A percentile compares a stretch with the other conserved stretches of the same genome.
phyloP scores from a whole-genome alignment of 2,888 invertebrate genomes.

The Sclerodermus sp. region DNA sequence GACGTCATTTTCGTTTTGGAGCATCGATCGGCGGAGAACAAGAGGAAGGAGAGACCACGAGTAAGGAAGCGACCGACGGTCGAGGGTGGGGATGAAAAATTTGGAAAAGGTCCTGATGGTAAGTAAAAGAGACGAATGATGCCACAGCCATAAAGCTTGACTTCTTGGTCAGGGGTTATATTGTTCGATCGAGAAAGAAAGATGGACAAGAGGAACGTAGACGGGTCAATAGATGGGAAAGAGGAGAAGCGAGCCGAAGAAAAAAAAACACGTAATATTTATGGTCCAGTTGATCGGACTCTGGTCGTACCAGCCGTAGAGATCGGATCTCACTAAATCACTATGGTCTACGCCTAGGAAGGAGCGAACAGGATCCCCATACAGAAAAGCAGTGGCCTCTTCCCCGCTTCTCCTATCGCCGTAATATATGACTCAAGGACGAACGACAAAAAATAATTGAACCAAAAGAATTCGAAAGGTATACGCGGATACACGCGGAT shows the following conservation, averaged over 20 bases:
- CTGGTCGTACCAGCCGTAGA: constrained; percentile 29
- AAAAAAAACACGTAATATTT: constrained; percentile 43
- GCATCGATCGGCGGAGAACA: too few species aligned
- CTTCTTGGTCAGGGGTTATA: not conserved
- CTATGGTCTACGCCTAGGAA: constrained; percentile 40
- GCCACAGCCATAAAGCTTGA: not conserved
- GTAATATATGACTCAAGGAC: too few species aligned
- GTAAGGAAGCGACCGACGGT: not conserved
- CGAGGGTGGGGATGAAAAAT: not conserved
- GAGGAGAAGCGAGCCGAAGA: too few species aligned
- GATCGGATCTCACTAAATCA: constrained; percentile 45
- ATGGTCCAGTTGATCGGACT: constrained; percentile 46
- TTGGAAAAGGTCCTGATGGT: not conserved
- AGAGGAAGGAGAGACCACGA: not conserved
- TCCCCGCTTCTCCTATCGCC: too few species aligned
- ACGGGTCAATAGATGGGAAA: too few species aligned
- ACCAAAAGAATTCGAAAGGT: too few species aligned
- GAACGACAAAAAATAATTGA: too few species aligned
- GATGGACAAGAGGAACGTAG: constrained; percentile 11
- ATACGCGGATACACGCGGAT: too few species aligned
- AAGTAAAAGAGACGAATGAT: not conserved
- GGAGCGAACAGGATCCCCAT: constrained; percentile 13
- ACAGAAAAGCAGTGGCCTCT: constrained; percentile 3
- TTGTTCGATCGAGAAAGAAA: not conserved
- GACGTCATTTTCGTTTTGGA: too few species aligned